Base-by-base conservation (phyloP, 2,113 vertebrate species). In the Pampusana beccarii region DNA sequence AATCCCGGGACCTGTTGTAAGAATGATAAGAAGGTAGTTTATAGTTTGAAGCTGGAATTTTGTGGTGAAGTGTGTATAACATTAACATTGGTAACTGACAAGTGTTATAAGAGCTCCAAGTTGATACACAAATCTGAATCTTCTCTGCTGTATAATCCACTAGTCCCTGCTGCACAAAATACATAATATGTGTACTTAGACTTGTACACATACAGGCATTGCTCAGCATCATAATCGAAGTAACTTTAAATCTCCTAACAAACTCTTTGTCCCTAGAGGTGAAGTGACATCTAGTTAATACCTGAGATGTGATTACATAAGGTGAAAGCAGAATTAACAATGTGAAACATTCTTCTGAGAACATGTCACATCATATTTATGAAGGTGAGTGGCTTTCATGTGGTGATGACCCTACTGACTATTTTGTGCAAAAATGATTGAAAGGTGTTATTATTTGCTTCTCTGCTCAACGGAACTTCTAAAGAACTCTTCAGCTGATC, bases 1-100 rank as follows among this genome's bases (percentile, higher is more conserved):
- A 89, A 98, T 94, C 9, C 98, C 98, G 0, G 98, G 98, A 77
- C 98, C 98, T 98, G 94, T 58, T 13, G 9, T 18, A 58, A 85
- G 44, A 77, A 94, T 56, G 34, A 67, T 82, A 96, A 97, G 18
- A 81, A 82, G 6, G 31, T 13, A 60, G 24, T 69, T 96, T 81
- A 80, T 6, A 65, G 42, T 96, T 82, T 64, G 72, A 90, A 94
- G 56, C 42, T 84, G 74, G 66, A 86, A 89, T 56, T 86, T 34
- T 28, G 44, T 75, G 58, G 50, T 33, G 23, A 65, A 58, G 4
- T 16, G 13, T 50, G 7, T 67, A 69, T 64, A 62, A 38, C 12
- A 51, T 48, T 50, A 73, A 65, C 20, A 66, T 0, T 71, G 31
- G 36, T 78, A 84, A 85, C 24, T 48, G 48, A 56, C 6, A 83